A percentile compares a stretch with the other conserved stretches of the same genome.
Conservation (phyloP, 2,113 vertebrate species). For the Myiopsitta monachus region DNA sequence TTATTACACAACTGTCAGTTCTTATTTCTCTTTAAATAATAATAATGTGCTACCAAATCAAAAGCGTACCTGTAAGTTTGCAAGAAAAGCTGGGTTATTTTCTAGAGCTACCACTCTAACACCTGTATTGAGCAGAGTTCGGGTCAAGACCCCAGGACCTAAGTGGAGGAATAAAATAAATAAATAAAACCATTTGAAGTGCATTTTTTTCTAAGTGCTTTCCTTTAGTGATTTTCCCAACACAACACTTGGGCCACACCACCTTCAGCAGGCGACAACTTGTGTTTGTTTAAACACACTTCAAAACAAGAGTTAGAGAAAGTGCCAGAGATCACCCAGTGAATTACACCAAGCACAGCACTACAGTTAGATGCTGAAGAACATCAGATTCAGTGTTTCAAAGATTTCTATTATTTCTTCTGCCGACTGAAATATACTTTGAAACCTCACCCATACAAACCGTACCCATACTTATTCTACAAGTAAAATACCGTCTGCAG, state of each 20-base stretch:
- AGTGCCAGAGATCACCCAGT: neutral
- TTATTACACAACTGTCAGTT: neutral
- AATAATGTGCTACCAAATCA: neutral
- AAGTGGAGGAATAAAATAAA: neutral
- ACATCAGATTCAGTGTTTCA: neutral
- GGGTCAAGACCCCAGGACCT: constrained; percentile 91
- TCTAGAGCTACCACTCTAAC: constrained; percentile 86
- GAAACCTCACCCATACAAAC: neutral
- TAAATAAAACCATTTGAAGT: neutral
- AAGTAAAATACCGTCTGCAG: neutral
- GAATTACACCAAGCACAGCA: neutral
- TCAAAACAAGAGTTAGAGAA: neutral
- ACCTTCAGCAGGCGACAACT: neutral
- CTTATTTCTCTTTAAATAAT: neutral
- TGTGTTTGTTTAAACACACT: neutral
- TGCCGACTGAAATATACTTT: neutral
- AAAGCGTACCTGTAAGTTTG: constrained; percentile 81
- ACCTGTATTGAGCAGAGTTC: constrained; percentile 83
- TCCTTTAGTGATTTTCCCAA: neutral
- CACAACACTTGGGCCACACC: neutral
- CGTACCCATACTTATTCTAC: neutral
- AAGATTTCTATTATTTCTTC: neutral
- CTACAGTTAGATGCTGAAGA: neutral
- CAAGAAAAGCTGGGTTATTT: constrained; percentile 77
- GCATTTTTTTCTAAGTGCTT: neutral